Conservation (phyloP, 2,113 vertebrate species). For the Crotalus tigris region DNA sequence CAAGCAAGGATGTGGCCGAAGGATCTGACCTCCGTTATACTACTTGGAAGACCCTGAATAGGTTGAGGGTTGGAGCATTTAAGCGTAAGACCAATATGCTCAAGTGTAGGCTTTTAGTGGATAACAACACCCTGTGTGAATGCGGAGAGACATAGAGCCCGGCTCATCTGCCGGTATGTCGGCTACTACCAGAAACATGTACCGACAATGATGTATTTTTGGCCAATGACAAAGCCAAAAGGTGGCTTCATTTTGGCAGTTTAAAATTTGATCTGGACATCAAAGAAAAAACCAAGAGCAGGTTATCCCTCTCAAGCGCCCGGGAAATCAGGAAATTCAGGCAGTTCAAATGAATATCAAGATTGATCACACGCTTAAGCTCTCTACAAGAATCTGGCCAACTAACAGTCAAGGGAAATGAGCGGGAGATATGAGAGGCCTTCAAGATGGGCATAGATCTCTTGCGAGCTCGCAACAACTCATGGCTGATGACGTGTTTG, state of each 20-base stretch:
- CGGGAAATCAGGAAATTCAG: background rate
- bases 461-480: background rate
- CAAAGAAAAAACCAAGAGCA: background rate
- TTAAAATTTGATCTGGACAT: too few species aligned
- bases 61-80: too few species aligned
- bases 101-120: background rate
- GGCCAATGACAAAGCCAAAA: too few species aligned
- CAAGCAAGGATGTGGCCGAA: background rate
- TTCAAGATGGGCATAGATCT: background rate
- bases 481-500: background rate
- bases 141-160: background rate
- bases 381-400: background rate
- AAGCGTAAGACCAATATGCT: background rate
- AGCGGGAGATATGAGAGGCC: background rate
- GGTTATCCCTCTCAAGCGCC: background rate
- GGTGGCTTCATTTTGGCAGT: too few species aligned
- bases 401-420: background rate
- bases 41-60: background rate
- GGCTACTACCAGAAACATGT: too few species aligned
- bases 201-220: too few species aligned
- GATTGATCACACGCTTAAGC: background rate
- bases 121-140: background rate
- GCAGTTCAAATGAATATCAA: background rate
- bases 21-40: background rate
- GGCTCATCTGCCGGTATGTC: too few species aligned